Evolutionary conservation across 1,140 invertebrate genomes (phyloP), one percentile per base, ranked within the genome.

Genomic region (Lasioglossum baleicum): DNA sequence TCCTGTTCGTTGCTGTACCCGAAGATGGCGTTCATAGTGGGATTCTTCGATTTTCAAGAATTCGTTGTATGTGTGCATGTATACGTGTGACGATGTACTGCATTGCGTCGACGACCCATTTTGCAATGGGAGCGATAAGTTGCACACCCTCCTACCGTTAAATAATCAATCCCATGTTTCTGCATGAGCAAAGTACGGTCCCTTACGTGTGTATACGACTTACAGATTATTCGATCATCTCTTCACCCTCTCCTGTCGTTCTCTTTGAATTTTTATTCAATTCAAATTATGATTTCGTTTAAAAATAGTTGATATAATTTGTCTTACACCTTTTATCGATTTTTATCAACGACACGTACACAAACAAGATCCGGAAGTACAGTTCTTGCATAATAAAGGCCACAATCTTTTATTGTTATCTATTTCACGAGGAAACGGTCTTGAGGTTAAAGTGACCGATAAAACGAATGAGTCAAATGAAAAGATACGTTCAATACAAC

Each of bases 81-180:
- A 13, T 71, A 65, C 15, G 42, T 68, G 74, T 48, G 69, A 56
- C 80, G 82, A 81, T 76, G 67, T 90, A 88, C 90, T 85, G 89
- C 90, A 91, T 88, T 91, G 90, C 90, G 90, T 90, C 90, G 88
- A 68, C 89, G 90, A 90, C 90, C 90, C 87, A 90, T 90, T 90
- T 90, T 89, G 78, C 83, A 88, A 87, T 82, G 84, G 77, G 83
- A 87, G 80, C 82, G 83, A 81, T 82, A 87, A 89, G 85, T 87
- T 77, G 83, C 83, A 77, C 83, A 42, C 83, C 58, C 84, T 76
- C 53, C 71, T 80, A 58, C 82, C 65, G 65, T 87, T 88, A 88
- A 90, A 90, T 89, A 90, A 90, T 90, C 89, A 88, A 90, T 90
- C 70, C 56, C 42, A 70, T 67, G 66, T 35, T 68, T 75, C 13